Percentiles rank a stretch among this genome's conserved stretches.
Conservation (phyloP, 2,113 vertebrate species). For the Acrocephalus arundinaceus region DNA sequence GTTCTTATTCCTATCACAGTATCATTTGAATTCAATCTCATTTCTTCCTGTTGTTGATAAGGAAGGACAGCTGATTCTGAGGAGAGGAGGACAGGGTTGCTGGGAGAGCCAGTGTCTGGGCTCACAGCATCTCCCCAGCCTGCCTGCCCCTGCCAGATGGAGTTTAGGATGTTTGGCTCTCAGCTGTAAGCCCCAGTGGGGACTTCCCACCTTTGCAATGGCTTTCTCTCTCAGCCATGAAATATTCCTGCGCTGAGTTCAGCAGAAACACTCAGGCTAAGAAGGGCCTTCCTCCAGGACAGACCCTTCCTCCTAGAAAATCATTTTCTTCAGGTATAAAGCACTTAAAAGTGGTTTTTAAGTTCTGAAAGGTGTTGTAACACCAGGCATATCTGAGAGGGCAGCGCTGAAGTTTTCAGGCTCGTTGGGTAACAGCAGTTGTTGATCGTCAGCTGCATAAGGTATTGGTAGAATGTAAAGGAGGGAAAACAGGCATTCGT, state of each 20-base stretch:
- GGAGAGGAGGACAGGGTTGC: fast-evolving
- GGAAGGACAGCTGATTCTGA: neutral
- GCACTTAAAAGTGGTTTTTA: neutral
- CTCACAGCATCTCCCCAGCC: neutral
- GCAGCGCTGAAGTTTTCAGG: neutral
- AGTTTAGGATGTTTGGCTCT: slow-evolving; percentile 2
- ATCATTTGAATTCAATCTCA: neutral
- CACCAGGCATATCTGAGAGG: neutral
- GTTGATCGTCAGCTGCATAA: slow-evolving; percentile 22
- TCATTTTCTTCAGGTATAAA: neutral
- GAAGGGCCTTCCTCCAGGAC: neutral
- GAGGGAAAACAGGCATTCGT: neutral
- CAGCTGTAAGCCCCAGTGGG: neutral
- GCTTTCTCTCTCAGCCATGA: neutral
- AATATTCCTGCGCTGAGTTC: neutral
- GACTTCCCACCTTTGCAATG: neutral
- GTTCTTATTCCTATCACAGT: neutral
- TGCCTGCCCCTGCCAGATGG: neutral
- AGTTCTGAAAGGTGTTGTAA: slow-evolving; percentile 2
- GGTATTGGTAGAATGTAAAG: neutral
- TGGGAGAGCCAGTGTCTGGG: neutral
- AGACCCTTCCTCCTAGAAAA: neutral
- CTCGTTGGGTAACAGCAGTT: slow-evolving; percentile 19
- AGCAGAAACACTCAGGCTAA: neutral
- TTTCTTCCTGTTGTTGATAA: neutral